phyloP scores from a whole-genome alignment of 1,140 invertebrate genomes.

The Tenebrio molitor region DNA sequence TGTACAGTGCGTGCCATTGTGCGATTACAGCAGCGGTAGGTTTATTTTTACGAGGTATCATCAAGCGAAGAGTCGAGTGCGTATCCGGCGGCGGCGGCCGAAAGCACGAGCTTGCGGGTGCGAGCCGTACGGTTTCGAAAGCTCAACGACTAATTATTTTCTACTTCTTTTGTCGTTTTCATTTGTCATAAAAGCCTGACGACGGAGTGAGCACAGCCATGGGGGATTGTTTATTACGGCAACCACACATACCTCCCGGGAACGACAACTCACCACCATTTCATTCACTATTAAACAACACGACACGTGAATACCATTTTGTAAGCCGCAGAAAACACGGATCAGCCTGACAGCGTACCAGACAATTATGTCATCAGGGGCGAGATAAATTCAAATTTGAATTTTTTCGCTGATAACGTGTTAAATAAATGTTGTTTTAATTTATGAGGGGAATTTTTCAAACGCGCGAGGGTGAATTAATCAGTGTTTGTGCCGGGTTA shows the following conservation, averaged over 20 bases:
- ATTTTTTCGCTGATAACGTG: no score
- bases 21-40: slow-evolving; percentile 2
- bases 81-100: neutral
- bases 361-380: slow-evolving; percentile 18
- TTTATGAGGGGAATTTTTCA: no score
- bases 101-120: neutral
- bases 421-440: no score
- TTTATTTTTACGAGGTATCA: slow-evolving; percentile 29
- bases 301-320: slow-evolving; percentile 40
- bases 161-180: slow-evolving; percentile 37
- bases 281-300: slow-evolving; percentile 41
- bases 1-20: neutral
- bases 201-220: slow-evolving; percentile 19
- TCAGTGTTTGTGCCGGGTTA: no score
- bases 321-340: slow-evolving; percentile 35
- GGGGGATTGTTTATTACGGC: slow-evolving; percentile 40
- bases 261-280: slow-evolving; percentile 42
- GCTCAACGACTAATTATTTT: slow-evolving; percentile 30
- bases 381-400: slow-evolving; percentile 15
- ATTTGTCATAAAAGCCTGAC: slow-evolving; percentile 40
- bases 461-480: no score
- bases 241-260: slow-evolving; percentile 13
- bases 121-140: slow-evolving; percentile 3
- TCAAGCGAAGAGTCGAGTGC: slow-evolving; percentile 19
- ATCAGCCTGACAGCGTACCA: slow-evolving; percentile 18